phyloP scores from a whole-genome alignment of 2,113 vertebrate species.

The Corydoras sp. region DNA sequence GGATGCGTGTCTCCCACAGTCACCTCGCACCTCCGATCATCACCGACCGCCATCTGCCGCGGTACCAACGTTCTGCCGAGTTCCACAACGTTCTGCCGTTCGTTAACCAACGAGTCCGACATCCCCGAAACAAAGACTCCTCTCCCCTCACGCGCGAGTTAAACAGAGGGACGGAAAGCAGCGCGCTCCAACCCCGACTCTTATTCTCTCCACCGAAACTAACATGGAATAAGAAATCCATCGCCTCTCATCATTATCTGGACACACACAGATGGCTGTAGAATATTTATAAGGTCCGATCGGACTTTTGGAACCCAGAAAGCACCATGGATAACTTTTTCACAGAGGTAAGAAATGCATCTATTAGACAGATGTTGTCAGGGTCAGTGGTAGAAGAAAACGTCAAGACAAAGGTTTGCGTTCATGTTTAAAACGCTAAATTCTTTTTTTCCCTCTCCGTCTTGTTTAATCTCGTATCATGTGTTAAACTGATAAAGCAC shows the following conservation, averaged over 20 bases:
- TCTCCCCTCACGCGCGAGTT: background rate
- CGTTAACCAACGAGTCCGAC: constrained; percentile 27
- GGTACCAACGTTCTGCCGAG: background rate
- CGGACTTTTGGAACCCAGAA: constrained; percentile 46
- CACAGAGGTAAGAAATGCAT: constrained; percentile 68
- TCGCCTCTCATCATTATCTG: constrained; percentile 6
- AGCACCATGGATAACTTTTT: constrained; percentile 79
- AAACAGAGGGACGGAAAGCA: no score
- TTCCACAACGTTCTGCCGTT: background rate
- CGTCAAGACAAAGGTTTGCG: background rate
- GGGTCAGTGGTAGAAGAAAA: background rate
- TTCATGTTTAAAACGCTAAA: background rate
- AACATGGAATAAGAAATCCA: constrained; percentile 26
- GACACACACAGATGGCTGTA: constrained; percentile 29
- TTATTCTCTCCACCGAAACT: background rate
- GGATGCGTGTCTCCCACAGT: constrained; percentile 34
- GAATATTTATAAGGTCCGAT: constrained; percentile 42
- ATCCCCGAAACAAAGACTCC: constrained; percentile 54
- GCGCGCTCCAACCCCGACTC: no score
- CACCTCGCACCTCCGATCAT: constrained; percentile 8
- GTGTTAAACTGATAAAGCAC: background rate
- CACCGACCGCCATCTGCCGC: background rate
- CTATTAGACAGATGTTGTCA: background rate
- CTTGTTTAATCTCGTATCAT: background rate
- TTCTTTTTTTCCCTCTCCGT: background rate